Evolutionary conservation across 2,888 invertebrate genomes (phyloP).

Genomic region (Nebria brevicollis): DNA sequence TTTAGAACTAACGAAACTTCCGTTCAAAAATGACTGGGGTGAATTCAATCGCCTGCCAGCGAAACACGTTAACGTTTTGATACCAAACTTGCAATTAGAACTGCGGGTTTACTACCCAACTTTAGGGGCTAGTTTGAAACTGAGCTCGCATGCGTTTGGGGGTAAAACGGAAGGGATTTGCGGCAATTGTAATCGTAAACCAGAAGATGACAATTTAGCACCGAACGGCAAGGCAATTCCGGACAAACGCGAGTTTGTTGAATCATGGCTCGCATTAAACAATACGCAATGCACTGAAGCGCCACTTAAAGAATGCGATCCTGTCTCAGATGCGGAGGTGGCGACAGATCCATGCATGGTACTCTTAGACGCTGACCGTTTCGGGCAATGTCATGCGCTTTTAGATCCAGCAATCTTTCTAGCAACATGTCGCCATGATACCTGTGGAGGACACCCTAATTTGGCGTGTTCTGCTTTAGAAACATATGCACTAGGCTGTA

Average conservation of each 20-base stretch:
- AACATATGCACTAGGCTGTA: constrained; percentile 79
- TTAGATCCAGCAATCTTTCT: constrained; percentile 76
- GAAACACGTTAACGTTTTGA: constrained; percentile 71
- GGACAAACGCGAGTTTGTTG: constrained; percentile 66
- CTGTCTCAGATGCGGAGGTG: constrained; percentile 65
- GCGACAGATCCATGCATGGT: constrained; percentile 73
- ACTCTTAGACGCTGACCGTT: constrained; percentile 65
- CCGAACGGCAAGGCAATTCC: constrained; percentile 67
- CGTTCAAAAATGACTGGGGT: constrained; percentile 70
- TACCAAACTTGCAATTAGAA: constrained; percentile 75
- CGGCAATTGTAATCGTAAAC: constrained; percentile 76
- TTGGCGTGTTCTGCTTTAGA: constrained; percentile 74
- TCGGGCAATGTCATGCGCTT: constrained; percentile 74
- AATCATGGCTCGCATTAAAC: constrained; percentile 68
- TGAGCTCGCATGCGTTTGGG: constrained; percentile 79
- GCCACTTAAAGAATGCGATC: constrained; percentile 57
- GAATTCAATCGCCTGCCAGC: constrained; percentile 68
- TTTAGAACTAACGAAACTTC: constrained; percentile 55
- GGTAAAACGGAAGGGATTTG: constrained; percentile 83
- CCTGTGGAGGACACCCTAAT: constrained; percentile 68
- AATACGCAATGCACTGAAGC: constrained; percentile 60
- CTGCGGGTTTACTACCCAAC: constrained; percentile 63
- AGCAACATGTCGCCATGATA: constrained; percentile 75
- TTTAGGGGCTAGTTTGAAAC: constrained; percentile 66
- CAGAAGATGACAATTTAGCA: constrained; percentile 67